Base-by-base conservation (phyloP, 2,113 vertebrate species). In the Marmota flaviventris region DNA sequence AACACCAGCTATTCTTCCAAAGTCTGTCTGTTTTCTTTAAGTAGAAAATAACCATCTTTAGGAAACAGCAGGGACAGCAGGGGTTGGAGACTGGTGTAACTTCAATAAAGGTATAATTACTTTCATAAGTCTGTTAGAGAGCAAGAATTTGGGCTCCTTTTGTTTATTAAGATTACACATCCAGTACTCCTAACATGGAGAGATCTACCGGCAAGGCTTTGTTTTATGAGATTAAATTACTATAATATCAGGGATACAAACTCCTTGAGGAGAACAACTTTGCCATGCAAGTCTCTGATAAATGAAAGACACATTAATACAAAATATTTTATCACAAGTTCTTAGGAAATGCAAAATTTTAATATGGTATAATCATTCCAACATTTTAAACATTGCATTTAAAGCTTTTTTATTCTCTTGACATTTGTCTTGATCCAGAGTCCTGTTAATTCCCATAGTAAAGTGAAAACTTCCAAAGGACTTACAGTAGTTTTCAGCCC, bases 11-110 rank as follows among this genome's bases (percentile, higher is more conserved):
- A 78, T 81, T 97, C 70, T 96, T 95, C 78, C 70, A 95, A 96
- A 93, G 37, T 67, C 27, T 93, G 77, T 94, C 78, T 93, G 27
- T 96, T 97, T 96, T 77, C 86, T 94, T 95, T 93, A 97, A 97
- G 92, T 93, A 96, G 96, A 96, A 97, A 97, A 92, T 90, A 89
- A 97, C 87, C 65, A 92, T 97, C 93, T 96, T 97, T 93, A 97
- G 95, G 90, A 95, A 94, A 83, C 65, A 97, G 82, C 16, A 72
- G 95, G 70, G 93, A 86, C 86, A 93, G 70, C 73, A 84, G 88
- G 95, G 37, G 27, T 51, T 93, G 79, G 53, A 94, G 85, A 96
- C 63, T 91, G 65, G 45, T 72, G 16, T 93, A 84, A 91, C 82
- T 96, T 97, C 91, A 93, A 58, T 95, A 94, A 97, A 96, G 63